A percentile compares a stretch with the other conserved stretches of the same genome.
phyloP scores from a whole-genome alignment of 2,888 invertebrate species.

The Odontomyia ornata region DNA sequence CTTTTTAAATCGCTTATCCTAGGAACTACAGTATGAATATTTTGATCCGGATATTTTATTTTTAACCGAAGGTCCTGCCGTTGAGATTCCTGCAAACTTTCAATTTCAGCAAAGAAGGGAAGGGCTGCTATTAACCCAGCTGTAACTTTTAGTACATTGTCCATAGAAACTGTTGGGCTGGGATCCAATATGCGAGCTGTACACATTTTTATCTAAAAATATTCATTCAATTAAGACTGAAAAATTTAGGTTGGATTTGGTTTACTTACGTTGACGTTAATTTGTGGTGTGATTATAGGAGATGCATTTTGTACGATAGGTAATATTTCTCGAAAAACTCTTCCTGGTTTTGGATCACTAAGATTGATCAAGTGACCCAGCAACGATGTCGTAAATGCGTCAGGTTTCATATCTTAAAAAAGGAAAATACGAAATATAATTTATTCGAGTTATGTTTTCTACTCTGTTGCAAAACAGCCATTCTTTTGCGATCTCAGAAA shows the following conservation, averaged over 20 bases:
- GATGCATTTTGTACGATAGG: conserved; percentile 78
- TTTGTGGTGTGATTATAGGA: conserved; percentile 72
- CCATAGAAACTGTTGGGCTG: conserved; percentile 77
- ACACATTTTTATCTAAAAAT: conserved; percentile 76
- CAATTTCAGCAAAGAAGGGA: conserved; percentile 85
- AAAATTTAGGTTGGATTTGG: conserved; percentile 5
- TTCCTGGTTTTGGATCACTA: conserved; percentile 85
- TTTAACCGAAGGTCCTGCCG: conserved; percentile 80
- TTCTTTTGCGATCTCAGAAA: neutral
- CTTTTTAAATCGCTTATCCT: conserved; percentile 79
- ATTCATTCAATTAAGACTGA: conserved; percentile 7
- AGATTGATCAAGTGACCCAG: conserved; percentile 79
- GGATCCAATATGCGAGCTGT: conserved; percentile 86
- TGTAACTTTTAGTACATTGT: conserved; percentile 87
- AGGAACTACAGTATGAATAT: conserved; percentile 84
- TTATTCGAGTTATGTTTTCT: no score
- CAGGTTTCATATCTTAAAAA: conserved; percentile 75
- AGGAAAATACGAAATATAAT: conserved; percentile 44
- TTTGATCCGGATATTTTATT: conserved; percentile 92
- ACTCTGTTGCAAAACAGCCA: no score
- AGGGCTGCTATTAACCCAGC: conserved; percentile 91
- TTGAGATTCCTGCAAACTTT: conserved; percentile 77
- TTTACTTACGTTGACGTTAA: conserved; percentile 70
- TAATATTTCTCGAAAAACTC: conserved; percentile 79
- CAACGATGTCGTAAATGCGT: conserved; percentile 82